A percentile compares a stretch with the other conserved stretches of the same genome.
Evolutionary conservation across 2,888 invertebrate species (phyloP).

Genomic region (Mellilla xanthometata): DNA sequence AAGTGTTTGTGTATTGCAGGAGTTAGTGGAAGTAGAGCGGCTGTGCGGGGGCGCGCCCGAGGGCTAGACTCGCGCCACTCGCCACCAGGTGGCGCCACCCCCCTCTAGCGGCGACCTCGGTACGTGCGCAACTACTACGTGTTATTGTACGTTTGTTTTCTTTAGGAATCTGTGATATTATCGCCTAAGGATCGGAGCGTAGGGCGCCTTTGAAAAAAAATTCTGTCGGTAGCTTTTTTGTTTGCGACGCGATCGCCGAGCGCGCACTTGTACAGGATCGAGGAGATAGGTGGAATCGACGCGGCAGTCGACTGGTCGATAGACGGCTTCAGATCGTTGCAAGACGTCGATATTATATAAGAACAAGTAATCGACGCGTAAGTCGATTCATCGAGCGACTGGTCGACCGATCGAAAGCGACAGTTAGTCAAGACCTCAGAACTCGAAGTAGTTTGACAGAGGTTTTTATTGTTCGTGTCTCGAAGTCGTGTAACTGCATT

Average conservation of each 20-base stretch:
- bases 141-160: conserved; percentile 42
- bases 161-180: conserved; percentile 79
- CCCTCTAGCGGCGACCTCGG: conserved; percentile 13
- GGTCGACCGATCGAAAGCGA: no score
- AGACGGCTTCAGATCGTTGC: no score
- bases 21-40: conserved; percentile 63
- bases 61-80: conserved; percentile 44
- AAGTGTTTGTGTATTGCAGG: conserved; percentile 51
- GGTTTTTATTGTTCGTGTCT: background rate
- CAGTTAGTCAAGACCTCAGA: no score
- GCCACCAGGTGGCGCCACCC: conserved; percentile 11
- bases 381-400: background rate
- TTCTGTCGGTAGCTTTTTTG: conserved; percentile 55
- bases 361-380: no score
- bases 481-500: conserved; percentile 46
- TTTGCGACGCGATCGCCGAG: conserved; percentile 17
- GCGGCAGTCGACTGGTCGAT: no score
- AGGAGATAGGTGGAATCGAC: no score
- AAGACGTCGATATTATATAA: no score
- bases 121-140: conserved; percentile 13
- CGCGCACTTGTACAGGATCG: background rate
- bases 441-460: background rate
- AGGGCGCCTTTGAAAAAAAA: conserved; percentile 38
- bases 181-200: conserved; percentile 66
- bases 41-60: conserved; percentile 66